Base-by-base conservation (phyloP, 1,140 invertebrate genomes). In the Drosophila sechellia region DNA sequence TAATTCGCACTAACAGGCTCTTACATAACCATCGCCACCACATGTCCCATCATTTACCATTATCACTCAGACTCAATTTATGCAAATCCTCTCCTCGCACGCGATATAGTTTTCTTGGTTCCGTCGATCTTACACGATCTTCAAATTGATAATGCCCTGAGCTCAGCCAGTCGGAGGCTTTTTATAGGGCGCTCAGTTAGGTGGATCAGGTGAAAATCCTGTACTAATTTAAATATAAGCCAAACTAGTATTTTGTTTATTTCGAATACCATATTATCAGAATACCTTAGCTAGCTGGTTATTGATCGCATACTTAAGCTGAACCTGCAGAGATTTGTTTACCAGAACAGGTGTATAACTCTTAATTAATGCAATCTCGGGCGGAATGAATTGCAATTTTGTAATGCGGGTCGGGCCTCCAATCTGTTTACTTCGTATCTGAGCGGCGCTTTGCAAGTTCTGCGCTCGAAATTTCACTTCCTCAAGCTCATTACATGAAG, bases 161-260 rank as follows among this genome's bases (percentile, higher is more conserved):
- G 40, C 73, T 63, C 5, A 43, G 59, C 52, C 55, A 69, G 71
- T 54, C 35, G 40, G 8, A 20, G 60, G 39, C 56, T 70, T 90
- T 91, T 74, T 90, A 91, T 91, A 91, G 81, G 69, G 60, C 49
- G 39, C 57, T 48, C 53, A 53, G 48, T 15, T 20, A 31, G 6
- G 31, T 45, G 56, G 73, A 72, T 81, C 81, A 81, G 76, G 60
- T 90, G 75, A 79, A 90, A 90, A 90, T 90, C 86, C 78, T 90
- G 86, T 78, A 75, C 60, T 80, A 68, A 90, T 90, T 91, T 90
- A 74, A 91, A 91, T 91, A 91, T 73, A 75, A 58, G 79, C 46
- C 84, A 91, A 91, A 91, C 90, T 85, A 85, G 90, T 91, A 91
- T 91, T 90, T 90, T 91, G 90, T 91, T 91, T 91, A 81, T 91